phyloP scores from a whole-genome alignment of 2,888 invertebrate genomes.

The Cerastis rubricosa region DNA sequence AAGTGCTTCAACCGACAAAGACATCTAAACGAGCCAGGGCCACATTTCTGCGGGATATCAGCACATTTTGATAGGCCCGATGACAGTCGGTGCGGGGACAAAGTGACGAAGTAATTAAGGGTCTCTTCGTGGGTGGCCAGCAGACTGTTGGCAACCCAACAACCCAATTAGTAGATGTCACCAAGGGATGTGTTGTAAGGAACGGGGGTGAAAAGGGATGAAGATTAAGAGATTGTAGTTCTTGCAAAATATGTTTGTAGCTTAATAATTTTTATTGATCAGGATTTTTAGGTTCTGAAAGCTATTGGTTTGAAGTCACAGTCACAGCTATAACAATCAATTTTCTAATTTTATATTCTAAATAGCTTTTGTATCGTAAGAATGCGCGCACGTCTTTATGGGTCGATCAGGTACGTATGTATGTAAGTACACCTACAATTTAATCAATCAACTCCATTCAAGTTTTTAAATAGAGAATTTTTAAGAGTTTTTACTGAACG shows the following conservation, averaged over 20 bases:
- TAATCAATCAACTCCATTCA: neutral
- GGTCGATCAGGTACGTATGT: no score
- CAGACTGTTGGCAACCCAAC: slow-evolving; percentile 32
- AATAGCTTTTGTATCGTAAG: neutral
- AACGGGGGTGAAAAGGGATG: neutral
- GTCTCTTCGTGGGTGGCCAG: slow-evolving; percentile 51
- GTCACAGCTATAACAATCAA: neutral
- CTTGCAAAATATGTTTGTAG: slow-evolving; percentile 5
- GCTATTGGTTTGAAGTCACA: neutral
- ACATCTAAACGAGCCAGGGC: slow-evolving; percentile 4
- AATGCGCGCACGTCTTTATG: neutral
- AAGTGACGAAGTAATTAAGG: slow-evolving; percentile 54
- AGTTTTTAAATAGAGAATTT: neutral
- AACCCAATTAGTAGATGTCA: slow-evolving; percentile 51
- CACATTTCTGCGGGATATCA: slow-evolving; percentile 47
- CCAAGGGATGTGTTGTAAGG: neutral
- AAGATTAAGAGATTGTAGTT: neutral
- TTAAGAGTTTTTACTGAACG: neutral
- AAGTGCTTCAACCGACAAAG: slow-evolving; percentile 39
- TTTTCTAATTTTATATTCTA: neutral
- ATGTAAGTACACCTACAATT: neutral
- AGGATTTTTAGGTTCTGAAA: neutral
- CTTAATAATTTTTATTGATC: neutral
- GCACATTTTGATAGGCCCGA: slow-evolving; percentile 53
- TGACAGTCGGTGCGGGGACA: slow-evolving; percentile 46